These are phyloP conservation scores for Falco naumanni DNA, from an alignment of 2,797 vertebrate species.

Conservation along the genomic window DNA sequence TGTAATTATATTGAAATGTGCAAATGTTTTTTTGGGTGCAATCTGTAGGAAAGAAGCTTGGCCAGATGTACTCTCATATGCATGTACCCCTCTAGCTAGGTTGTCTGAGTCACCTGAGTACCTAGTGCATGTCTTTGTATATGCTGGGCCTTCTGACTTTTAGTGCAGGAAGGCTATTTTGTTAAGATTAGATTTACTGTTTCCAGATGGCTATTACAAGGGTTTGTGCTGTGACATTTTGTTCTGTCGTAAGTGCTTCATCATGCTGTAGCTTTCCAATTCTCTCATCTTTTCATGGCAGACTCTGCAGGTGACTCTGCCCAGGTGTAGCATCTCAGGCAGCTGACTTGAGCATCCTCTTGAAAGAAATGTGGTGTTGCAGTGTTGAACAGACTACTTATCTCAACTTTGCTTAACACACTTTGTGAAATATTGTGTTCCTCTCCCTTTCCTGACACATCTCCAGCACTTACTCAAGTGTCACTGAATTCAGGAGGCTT, in stretches of 20 bases:
- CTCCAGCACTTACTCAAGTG: background rate
- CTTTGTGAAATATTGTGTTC: background rate
- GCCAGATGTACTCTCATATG: background rate
- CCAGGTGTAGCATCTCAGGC: background rate
- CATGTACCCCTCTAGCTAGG: background rate
- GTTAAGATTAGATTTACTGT: background rate
- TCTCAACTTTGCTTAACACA: background rate
- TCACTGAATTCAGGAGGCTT: background rate
- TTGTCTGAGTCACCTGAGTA: background rate
- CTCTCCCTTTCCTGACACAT: background rate
- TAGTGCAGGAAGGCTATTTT: background rate
- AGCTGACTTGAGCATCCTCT: background rate
- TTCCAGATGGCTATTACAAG: background rate
- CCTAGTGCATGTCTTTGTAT: background rate
- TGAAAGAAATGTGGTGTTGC: background rate
- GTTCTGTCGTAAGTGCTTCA: background rate
- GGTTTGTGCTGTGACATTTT: background rate
- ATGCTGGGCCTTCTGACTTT: background rate
- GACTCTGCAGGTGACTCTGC: background rate
- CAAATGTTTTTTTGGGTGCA: background rate
- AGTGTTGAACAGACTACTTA: background rate
- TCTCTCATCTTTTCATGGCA: background rate
- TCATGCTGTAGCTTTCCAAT: background rate
- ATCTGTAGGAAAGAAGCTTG: fast-evolving
- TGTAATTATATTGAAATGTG: background rate